These are phyloP conservation scores for Hemibagrus guttatus DNA, from an alignment of 2,797 vertebrate genomes.

Conservation along the genomic window DNA sequence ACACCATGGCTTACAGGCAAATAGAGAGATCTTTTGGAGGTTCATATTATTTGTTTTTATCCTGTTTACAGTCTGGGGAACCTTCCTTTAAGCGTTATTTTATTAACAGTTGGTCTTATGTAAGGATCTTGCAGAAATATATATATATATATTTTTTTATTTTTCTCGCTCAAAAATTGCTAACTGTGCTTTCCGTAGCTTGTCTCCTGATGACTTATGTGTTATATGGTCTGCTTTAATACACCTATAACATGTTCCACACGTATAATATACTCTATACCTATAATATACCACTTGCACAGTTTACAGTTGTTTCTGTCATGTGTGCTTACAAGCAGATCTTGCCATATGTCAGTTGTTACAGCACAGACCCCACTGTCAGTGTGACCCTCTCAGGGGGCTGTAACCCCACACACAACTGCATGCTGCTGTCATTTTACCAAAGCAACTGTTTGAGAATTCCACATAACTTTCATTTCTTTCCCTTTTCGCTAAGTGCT, in stretches of 20 bases:
- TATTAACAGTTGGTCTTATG: not conserved
- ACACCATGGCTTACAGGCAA: not conserved
- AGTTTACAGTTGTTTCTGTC: not conserved
- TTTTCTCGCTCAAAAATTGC: not conserved
- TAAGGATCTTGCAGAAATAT: not conserved
- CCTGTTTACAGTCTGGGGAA: not conserved
- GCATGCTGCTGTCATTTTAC: not conserved
- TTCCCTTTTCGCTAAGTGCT: not conserved
- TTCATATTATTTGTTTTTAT: not conserved
- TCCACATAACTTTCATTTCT: conserved; percentile 18
- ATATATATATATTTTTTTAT: not conserved
- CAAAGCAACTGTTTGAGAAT: conserved; percentile 28
- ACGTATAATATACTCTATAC: not conserved
- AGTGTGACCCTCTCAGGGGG: conserved; percentile 1
- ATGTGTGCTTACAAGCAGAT: not conserved
- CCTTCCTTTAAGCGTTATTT: not conserved
- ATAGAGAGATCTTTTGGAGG: not conserved
- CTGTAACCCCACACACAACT: not conserved
- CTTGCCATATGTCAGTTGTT: conserved; percentile 20
- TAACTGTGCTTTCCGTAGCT: not conserved
- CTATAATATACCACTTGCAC: conserved; percentile 2
- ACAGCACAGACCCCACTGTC: conserved; percentile 15
- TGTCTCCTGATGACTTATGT: not conserved
- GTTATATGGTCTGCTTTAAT: not conserved
- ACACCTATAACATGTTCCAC: not conserved